A percentile compares a stretch with the other conserved stretches of the same genome.
Conservation (phyloP, 2,113 vertebrate genomes). For the Meleagris gallopavo region DNA sequence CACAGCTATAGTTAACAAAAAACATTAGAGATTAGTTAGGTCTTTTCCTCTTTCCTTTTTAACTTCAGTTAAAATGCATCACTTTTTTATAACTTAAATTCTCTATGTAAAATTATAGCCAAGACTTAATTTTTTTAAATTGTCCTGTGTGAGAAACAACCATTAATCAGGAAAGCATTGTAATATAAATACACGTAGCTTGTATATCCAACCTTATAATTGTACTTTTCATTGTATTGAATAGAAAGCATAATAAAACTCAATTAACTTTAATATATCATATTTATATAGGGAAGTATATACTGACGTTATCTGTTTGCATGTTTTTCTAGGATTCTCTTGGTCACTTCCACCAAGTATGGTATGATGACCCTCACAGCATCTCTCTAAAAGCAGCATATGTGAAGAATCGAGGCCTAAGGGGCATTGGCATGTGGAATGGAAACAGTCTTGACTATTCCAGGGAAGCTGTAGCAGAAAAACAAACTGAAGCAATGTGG, state of each 20-base stretch:
- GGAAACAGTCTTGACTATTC: constrained; percentile 90
- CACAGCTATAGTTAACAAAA: not conserved
- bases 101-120: not conserved
- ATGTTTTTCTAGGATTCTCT: constrained; percentile 77
- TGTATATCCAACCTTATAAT: not conserved
- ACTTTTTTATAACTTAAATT: not conserved
- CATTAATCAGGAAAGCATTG: not conserved
- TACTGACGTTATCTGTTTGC: not conserved
- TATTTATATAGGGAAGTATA: not conserved
- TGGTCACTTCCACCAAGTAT: constrained; percentile 89
- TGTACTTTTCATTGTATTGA: not conserved
- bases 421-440: constrained; percentile 96
- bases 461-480: constrained; percentile 70
- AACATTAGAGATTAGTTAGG: not conserved
- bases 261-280: not conserved
- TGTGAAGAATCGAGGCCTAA: constrained; percentile 79
- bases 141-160: not conserved
- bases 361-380: constrained; percentile 92
- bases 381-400: constrained; percentile 86
- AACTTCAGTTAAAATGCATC: not conserved
- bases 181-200: not conserved
- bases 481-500: constrained; percentile 92
- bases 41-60: not conserved
- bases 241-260: not conserved
- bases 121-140: not conserved